Base-by-base conservation (phyloP, 2,888 invertebrate genomes). In the Hetaerina titia region DNA sequence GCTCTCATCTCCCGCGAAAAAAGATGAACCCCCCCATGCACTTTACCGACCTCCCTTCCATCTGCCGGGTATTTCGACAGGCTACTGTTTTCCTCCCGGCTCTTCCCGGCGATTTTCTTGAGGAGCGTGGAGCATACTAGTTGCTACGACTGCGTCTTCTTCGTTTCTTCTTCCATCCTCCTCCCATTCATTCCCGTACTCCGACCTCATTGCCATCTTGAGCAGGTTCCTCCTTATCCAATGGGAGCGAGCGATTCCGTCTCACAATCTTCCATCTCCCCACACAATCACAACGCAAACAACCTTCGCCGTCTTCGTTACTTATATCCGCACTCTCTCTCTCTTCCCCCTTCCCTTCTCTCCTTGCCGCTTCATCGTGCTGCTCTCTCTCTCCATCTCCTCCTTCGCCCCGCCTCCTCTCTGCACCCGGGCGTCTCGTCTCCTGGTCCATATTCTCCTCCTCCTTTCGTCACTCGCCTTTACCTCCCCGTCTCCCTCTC, bases 161-260 rank as follows among this genome's bases (percentile, higher is more conserved):
- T 17, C 81, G 25, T 22, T 81, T 13, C 31, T 11, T 13, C 31
- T 25, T 81, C 31, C 81, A 81, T 81, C 81, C 74, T 25, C 25
- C 8, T 25, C 2, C 31, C 81, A 11, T 81, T 81, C 31, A 31
- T 31, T 81, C 81, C n/a, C 25, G 81, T 81, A 31, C 25, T 81
- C 81, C 22, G n/a, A 31, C 81, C 81, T 31, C 81, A 81, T 81
- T 81, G 81, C 81, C 81, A 31, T 31, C 81, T 25, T 81, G 25
- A 81, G 15, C 81, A 81, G 22, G 19, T n/a, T 69, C 69, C 69
- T 69, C 69, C 69, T 69, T 22, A 69, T 69, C 19, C 69, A 22
- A 69, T 6, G 69, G 81, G 25, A 81, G 81, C 81, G 81, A 81
- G 81, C 81, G 81, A 81, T 81, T 81, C 81, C 25, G 25, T 31